Conservation (phyloP, 1,140 invertebrate genomes). For the Meloidogyne hapla region DNA sequence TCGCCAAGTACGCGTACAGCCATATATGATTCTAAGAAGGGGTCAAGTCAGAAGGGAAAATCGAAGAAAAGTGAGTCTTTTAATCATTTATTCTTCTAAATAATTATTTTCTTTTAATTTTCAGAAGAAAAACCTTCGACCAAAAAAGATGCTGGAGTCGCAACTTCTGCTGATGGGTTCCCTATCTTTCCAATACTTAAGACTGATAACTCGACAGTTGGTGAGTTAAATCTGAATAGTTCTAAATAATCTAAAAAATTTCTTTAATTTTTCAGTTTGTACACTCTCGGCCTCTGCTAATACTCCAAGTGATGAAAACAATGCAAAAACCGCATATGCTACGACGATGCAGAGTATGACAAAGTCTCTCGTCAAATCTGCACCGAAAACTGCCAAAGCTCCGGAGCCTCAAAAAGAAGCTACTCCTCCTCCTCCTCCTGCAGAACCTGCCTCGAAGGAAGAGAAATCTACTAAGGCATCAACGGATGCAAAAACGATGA, state of each 20-base stretch:
- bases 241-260: background rate
- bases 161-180: background rate
- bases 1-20: background rate
- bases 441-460: background rate
- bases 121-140: background rate
- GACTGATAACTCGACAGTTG: background rate
- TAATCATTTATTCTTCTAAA: background rate
- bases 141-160: background rate
- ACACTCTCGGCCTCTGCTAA: background rate
- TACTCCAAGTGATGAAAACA: background rate
- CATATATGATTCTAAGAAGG: background rate
- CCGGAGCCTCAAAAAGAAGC: background rate
- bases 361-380: background rate
- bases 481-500: background rate
- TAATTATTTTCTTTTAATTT: background rate
- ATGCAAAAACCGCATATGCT: background rate
- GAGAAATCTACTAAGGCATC: background rate
- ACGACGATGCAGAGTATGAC: background rate
- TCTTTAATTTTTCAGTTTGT: background rate
- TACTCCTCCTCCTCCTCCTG: background rate
- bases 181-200: background rate
- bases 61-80: background rate
- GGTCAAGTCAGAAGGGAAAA: background rate
- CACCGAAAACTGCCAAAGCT: background rate
- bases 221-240: background rate